Percentiles rank a stretch among this genome's conserved stretches.
Evolutionary conservation across 2,797 vertebrate species (phyloP).

Genomic region (Myiotriccus ornatus): DNA sequence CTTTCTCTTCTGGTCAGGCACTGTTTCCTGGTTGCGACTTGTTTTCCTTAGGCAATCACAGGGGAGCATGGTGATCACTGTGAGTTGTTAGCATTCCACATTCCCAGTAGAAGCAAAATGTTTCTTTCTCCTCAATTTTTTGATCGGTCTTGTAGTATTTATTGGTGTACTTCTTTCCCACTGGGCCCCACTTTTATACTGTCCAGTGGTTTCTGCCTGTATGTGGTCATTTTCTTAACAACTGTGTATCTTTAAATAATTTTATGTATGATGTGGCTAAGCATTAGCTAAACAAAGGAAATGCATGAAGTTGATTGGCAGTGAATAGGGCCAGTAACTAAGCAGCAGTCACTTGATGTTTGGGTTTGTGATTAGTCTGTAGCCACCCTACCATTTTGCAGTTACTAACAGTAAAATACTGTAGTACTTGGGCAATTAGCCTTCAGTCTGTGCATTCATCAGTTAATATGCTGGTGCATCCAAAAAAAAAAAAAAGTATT

Average conservation of each 20-base stretch:
- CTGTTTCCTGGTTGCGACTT: not conserved
- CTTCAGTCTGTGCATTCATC: not conserved
- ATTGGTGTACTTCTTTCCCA: fast-evolving
- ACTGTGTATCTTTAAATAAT: not conserved
- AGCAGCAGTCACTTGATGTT: not conserved
- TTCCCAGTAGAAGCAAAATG: not conserved
- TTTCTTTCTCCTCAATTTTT: not conserved
- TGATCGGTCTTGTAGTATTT: not conserved
- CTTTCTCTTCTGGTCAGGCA: not conserved
- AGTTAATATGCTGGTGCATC: not conserved
- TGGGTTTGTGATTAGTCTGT: not conserved
- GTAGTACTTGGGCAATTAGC: not conserved
- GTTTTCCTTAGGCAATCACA: not conserved
- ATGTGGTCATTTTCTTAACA: not conserved
- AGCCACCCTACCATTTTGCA: not conserved
- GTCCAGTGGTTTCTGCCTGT: not conserved
- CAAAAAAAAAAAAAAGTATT: not conserved
- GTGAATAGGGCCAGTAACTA: not conserved
- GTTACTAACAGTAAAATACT: not conserved
- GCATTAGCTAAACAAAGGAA: not conserved
- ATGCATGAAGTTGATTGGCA: not conserved
- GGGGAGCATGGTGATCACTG: fast-evolving
- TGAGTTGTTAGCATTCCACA: not conserved
- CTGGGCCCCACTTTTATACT: not conserved
- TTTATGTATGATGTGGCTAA: not conserved